A percentile compares a stretch with the other conserved stretches of the same genome.
Evolutionary conservation across 2,888 invertebrate genomes (phyloP).

Genomic region (Scrobipalpa costella): DNA sequence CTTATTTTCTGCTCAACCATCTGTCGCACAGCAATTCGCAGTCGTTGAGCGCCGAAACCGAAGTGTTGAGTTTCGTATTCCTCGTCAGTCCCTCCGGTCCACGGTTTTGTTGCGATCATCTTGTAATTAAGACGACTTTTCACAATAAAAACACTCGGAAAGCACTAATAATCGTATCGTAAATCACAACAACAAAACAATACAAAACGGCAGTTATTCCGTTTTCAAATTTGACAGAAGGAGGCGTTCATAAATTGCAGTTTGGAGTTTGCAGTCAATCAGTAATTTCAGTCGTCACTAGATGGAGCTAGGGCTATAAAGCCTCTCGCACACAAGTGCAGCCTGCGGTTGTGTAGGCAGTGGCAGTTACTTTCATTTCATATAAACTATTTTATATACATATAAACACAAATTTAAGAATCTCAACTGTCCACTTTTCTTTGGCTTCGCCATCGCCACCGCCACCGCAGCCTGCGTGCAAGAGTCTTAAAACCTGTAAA

Average conservation of each 20-base stretch:
- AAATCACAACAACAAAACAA: constrained; percentile 4
- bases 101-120: constrained; percentile 63
- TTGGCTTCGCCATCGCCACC: too few relatives aligned
- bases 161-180: background rate
- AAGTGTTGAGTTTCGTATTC: constrained; percentile 77
- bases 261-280: too few relatives aligned
- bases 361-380: too few relatives aligned
- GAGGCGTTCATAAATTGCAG: background rate
- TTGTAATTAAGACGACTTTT: constrained; percentile 23
- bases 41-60: constrained; percentile 70
- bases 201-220: background rate
- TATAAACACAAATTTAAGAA: too few relatives aligned
- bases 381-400: too few relatives aligned
- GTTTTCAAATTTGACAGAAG: background rate
- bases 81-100: constrained; percentile 70
- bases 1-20: constrained; percentile 73
- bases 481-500: too few relatives aligned
- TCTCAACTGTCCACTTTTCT: too few relatives aligned
- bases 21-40: constrained; percentile 70
- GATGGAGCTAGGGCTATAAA: too few relatives aligned
- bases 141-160: background rate
- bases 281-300: too few relatives aligned
- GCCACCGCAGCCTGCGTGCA: too few relatives aligned
- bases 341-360: too few relatives aligned
- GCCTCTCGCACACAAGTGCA: too few relatives aligned